Base-by-base conservation (phyloP, 2,888 invertebrate genomes). In the Pristionchus arcanus region DNA sequence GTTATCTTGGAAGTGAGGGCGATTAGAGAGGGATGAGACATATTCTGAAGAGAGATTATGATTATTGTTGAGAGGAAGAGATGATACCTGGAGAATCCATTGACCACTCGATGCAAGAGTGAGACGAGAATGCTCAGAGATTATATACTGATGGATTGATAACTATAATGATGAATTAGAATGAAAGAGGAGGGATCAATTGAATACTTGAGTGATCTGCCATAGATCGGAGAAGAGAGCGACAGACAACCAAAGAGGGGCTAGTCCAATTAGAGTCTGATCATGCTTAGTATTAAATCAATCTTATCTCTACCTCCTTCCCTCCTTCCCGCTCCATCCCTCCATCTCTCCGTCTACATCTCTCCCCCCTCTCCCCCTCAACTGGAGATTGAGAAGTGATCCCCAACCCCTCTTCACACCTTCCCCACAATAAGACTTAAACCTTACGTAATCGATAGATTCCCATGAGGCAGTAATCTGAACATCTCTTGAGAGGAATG, bases 381-480 rank as follows among this genome's bases (percentile, higher is more conserved):
- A 42, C 31, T 74, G 25, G 19, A 74, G 34, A 5, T 31, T 34
- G 74, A 34, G 74, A 74, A 74, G 31, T 7, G 16, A 34, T 42
- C 42, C 42, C 42, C 42, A 49, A 49, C 9, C 9, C 42, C 77
- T 59, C 84, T 84, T 49, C 83, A 49, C 83, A 49, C 49, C n/a
- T 49, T 53, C 55, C n/a, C 21, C n/a, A 55, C 55, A 31, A n/a
- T n/a, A 28, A 16, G 15, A n/a, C 42, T 42, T 42, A 9, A n/a
- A 25, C 19, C 93, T 91, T 83, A 95, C 95, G 90, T 94, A 93
- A 89, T 95, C 95, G 63, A 95, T 95, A 63, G 93, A 93, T 84
- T 95, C 95, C 95, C 95, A 95, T 66, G 93, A 93, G 5, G 95
- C 95, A 55, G 94, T 94, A 25, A 94, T 93, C 74, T 93, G 91